Conservation (phyloP, 2,797 vertebrate genomes). For the Clarias fuscus region DNA sequence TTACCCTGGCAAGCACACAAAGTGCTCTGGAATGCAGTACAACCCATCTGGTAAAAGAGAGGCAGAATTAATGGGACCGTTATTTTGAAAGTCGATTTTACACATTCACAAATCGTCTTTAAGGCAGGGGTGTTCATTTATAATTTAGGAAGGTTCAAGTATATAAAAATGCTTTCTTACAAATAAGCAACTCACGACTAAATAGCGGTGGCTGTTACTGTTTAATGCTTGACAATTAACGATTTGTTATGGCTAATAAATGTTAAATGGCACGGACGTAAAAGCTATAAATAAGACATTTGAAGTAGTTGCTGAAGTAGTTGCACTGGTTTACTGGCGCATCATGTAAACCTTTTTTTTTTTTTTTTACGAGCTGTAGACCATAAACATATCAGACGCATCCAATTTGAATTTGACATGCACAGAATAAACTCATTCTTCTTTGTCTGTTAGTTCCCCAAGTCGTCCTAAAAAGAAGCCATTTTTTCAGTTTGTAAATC, state of each 20-base stretch:
- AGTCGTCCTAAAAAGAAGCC: background rate
- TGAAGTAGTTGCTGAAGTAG: background rate
- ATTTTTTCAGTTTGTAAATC: background rate
- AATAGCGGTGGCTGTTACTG: background rate
- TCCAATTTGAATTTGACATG: conserved; percentile 4
- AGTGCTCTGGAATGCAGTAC: background rate
- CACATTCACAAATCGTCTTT: background rate
- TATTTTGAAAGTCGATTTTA: conserved; percentile 5
- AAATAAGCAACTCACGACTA: background rate
- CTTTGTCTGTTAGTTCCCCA: conserved; percentile 2
- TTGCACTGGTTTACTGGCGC: background rate
- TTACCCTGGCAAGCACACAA: background rate
- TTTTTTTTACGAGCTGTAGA: background rate
- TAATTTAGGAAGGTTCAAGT: background rate
- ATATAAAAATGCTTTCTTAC: background rate
- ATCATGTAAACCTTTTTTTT: background rate
- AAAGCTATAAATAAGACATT: background rate
- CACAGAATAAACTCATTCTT: background rate
- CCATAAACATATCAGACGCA: background rate
- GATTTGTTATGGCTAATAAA: background rate
- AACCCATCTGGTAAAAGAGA: conserved; percentile 2
- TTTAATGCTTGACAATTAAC: background rate
- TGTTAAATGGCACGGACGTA: background rate
- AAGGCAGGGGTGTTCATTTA: background rate
- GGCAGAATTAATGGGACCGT: background rate